Conservation (phyloP, 2,888 invertebrate genomes). For the Xestoiulus laeticollis region DNA sequence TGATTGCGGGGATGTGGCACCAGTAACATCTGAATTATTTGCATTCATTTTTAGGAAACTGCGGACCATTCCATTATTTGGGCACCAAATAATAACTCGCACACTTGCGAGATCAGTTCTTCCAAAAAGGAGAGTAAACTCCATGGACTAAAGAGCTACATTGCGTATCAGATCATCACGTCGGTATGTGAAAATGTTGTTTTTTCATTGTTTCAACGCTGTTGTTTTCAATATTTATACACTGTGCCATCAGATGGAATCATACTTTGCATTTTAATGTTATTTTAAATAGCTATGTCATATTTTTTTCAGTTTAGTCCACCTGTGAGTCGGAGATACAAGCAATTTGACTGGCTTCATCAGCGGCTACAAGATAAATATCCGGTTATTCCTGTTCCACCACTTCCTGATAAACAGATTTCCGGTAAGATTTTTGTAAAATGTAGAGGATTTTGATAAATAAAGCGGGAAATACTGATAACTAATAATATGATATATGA, state of each 20-base stretch:
- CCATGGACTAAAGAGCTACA: slow-evolving; percentile 96
- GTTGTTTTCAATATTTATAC: too few relatives aligned
- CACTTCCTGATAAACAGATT: slow-evolving; percentile 97
- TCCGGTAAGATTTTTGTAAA: slow-evolving; percentile 71
- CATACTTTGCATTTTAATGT: too few relatives aligned
- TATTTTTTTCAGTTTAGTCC: slow-evolving; percentile 75
- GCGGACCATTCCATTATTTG: slow-evolving; percentile 78
- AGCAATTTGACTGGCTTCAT: slow-evolving; percentile 99
- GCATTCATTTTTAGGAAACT: slow-evolving; percentile 65
- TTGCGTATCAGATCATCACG: slow-evolving; percentile 86
- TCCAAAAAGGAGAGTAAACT: slow-evolving; percentile 98
- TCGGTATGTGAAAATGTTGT: neutral
- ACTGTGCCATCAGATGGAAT: too few relatives aligned
- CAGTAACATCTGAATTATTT: neutral
- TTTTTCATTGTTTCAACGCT: too few relatives aligned
- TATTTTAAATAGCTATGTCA: too few relatives aligned
- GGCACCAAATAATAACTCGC: slow-evolving; percentile 77
- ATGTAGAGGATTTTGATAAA: too few relatives aligned
- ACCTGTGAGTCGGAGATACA: slow-evolving; percentile 88
- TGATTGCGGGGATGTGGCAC: too few relatives aligned
- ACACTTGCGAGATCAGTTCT: slow-evolving; percentile 87
- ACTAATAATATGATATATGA: too few relatives aligned
- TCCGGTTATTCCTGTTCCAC: slow-evolving; percentile 93
- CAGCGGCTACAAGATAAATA: slow-evolving; percentile 93
- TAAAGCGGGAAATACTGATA: too few relatives aligned